Percentiles rank a stretch among this genome's conserved stretches.
Evolutionary conservation across 2,113 vertebrate genomes (phyloP).

Genomic region (Upupa epops): DNA sequence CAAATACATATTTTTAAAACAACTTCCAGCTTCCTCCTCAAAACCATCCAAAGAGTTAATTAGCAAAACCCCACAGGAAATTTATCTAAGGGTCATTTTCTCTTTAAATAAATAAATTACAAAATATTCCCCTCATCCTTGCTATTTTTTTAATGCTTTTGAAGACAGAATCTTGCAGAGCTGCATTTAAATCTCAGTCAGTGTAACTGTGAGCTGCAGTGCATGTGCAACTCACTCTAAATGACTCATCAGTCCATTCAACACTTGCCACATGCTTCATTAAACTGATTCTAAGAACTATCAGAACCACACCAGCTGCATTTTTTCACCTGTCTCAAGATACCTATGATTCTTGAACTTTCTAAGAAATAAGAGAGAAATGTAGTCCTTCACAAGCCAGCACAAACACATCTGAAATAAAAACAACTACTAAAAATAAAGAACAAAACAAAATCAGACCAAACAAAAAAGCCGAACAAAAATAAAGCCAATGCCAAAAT

Average conservation of each 20-base stretch:
- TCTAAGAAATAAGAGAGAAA: neutral
- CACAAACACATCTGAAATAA: neutral
- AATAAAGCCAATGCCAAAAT: neutral
- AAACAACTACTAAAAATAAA: neutral
- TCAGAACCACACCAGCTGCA: neutral
- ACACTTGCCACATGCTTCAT: neutral
- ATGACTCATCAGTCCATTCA: neutral
- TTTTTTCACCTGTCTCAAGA: neutral
- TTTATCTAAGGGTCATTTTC: neutral
- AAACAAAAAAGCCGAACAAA: neutral
- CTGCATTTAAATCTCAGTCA: conserved; percentile 1
- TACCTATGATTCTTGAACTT: neutral
- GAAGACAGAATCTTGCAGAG: neutral
- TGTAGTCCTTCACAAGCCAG: neutral
- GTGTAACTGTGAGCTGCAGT: conserved; percentile 1
- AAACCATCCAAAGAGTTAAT: neutral
- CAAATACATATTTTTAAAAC: too few relatives aligned
- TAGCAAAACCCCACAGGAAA: neutral
- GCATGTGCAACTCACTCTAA: neutral
- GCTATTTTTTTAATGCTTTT: neutral
- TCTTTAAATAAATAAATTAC: neutral
- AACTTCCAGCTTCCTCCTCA: too few relatives aligned
- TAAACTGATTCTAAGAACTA: neutral
- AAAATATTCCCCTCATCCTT: neutral
- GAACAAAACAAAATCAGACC: neutral